Conservation (phyloP, 2,888 invertebrate genomes). For the Protophormia terraenovae region DNA sequence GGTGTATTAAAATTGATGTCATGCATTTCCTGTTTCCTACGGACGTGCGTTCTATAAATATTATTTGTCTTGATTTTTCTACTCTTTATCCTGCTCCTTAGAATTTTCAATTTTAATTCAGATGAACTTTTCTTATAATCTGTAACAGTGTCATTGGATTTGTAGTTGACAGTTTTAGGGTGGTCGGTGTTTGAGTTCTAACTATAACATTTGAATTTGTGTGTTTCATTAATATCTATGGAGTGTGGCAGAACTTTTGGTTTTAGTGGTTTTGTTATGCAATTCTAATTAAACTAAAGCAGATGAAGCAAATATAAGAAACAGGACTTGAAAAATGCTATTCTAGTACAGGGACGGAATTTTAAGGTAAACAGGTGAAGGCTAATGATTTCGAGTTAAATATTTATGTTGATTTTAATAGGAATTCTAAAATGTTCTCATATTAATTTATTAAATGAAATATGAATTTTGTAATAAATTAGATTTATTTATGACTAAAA, state of each 20-base stretch:
- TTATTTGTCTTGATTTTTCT: conserved; percentile 22
- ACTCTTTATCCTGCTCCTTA: background rate
- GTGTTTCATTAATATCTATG: no score
- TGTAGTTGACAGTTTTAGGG: background rate
- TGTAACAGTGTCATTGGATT: background rate
- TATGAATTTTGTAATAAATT: no score
- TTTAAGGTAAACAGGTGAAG: no score
- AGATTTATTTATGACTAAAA: no score
- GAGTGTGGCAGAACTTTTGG: conserved; percentile 18
- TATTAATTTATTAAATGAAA: no score
- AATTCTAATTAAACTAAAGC: conserved; percentile 50
- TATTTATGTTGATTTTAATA: no score
- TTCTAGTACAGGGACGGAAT: no score
- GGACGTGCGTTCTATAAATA: conserved; percentile 59
- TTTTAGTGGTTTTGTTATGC: conserved; percentile 34
- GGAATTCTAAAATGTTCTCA: no score
- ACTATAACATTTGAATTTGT: background rate
- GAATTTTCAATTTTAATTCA: background rate
- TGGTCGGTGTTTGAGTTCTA: background rate
- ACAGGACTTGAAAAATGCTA: no score
- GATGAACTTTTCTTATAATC: background rate
- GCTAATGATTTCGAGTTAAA: no score
- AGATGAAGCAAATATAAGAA: background rate
- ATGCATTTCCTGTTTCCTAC: conserved; percentile 61
- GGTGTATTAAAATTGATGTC: conserved; percentile 64